Base-by-base conservation (phyloP, 1,140 invertebrate genomes). In the Saccostrea echinata region DNA sequence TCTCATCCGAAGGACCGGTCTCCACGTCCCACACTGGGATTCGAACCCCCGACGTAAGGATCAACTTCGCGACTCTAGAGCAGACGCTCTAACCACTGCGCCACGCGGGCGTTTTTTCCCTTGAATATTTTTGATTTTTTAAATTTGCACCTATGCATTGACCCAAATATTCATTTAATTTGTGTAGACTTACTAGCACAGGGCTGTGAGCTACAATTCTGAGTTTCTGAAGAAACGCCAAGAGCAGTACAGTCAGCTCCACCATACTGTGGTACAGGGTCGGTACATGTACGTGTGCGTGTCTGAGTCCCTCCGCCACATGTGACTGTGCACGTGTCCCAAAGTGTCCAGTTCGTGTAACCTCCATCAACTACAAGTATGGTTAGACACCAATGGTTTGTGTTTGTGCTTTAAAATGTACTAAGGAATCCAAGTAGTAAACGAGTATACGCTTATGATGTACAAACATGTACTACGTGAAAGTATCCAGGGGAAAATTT, bases 321-420 rank as follows among this genome's bases (percentile, higher is more conserved):
- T 3, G 89, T 81, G 27, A 85, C 80, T 53, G 90, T 91, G 96
- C 55, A 57, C 3, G 55, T 57, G 21, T 57, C 55, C 55, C 55
- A 57, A 57, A 57, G 9, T 13, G 4, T 3, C 96, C 96, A 21
- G 95, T 88, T 13, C 95, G 93, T 12, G 97, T 97, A 86, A 95
- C 94, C 88, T 1, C 93, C 93, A 84, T 94, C 90, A 87, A 93
- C 93, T 93, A 85, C 13, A 21, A 57, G 13, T 0, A 18, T 8
- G 43, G 43, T 43, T 3, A 43, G 35, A 43, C 1, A 43, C 6
- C 1, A 1, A 43, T 43, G 35, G 35, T 43, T 43, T 9, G 0
- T 6, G 4, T 43, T 18, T 1, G 21, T 12, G 21, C 55, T 13
- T 57, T 21, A 57, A 13, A 3, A 18, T 1, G 3, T 57, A 21